Evolutionary conservation across 1,140 invertebrate genomes (phyloP).

Genomic region (Zaprionus camerounensis): DNA sequence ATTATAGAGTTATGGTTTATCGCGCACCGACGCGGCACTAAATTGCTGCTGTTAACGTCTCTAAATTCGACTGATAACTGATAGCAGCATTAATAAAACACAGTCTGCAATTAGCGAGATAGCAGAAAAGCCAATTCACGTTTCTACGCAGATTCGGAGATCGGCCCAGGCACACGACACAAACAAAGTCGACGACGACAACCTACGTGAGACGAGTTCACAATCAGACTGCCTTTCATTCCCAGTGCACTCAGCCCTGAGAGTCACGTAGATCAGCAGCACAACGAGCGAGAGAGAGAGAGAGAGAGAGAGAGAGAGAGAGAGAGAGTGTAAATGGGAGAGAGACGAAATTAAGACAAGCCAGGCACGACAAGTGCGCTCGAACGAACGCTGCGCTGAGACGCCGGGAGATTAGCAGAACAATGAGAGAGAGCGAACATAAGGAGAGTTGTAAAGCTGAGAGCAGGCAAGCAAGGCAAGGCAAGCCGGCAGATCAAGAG

Average conservation of each 20-base stretch:
- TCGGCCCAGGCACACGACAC: background rate
- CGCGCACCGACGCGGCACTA: conserved; percentile 27
- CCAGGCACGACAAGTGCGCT: background rate
- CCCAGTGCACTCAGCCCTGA: conserved; percentile 6
- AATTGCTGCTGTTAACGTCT: conserved; percentile 27
- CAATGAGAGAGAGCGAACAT: background rate
- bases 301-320: too few relatives aligned
- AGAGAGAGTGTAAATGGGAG: background rate
- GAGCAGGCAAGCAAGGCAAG: background rate
- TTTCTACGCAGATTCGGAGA: background rate
- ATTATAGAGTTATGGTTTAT: conserved; percentile 39
- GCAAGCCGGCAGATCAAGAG: background rate
- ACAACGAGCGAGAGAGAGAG: background rate
- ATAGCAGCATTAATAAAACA: conserved; percentile 36
- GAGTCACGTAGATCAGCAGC: background rate
- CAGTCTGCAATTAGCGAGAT: conserved; percentile 27
- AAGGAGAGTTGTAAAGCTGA: conserved; percentile 28
- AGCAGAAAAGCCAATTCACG: conserved; percentile 1
- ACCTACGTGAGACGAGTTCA: conserved; percentile 47
- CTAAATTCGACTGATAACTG: conserved; percentile 31
- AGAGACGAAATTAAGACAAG: background rate
- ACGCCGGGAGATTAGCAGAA: conserved; percentile 12
- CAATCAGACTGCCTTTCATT: conserved; percentile 34
- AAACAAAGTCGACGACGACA: conserved; percentile 18
- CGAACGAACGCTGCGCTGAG: background rate